phyloP scores from a whole-genome alignment of 2,797 vertebrate genomes.

The Cheirogaleus major region DNA sequence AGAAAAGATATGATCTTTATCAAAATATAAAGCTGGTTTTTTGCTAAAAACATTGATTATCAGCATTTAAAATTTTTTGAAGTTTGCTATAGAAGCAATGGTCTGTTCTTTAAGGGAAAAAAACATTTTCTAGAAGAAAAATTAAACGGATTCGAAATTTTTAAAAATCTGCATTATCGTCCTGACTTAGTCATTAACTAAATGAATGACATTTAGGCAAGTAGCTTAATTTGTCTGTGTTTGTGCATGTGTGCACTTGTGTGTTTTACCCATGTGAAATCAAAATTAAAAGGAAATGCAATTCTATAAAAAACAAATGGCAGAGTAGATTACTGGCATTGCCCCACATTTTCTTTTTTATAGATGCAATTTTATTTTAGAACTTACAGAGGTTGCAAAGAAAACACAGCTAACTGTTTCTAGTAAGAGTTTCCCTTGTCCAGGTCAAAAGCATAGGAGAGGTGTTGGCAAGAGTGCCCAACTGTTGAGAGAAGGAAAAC shows the following conservation, averaged over 20 bases:
- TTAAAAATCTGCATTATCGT: constrained; percentile 38
- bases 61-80: background rate
- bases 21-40: constrained; percentile 28
- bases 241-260: background rate
- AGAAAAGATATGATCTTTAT: background rate
- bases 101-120: background rate
- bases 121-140: background rate
- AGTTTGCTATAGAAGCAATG: constrained; percentile 7
- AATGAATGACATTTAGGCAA: constrained; percentile 39
- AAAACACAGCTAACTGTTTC: constrained; percentile 18
- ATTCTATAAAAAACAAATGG: background rate
- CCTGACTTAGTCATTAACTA: constrained; percentile 16
- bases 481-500: background rate
- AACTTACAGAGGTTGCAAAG: constrained; percentile 32
- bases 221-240: constrained; percentile 29
- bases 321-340: constrained; percentile 28
- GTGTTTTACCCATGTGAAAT: background rate
- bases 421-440: constrained; percentile 45
- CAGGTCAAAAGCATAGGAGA: constrained; percentile 19
- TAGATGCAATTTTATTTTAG: constrained; percentile 36
- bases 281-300: constrained; percentile 44
- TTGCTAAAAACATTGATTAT: constrained; percentile 24
- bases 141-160: constrained; percentile 34
- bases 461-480: constrained; percentile 1
- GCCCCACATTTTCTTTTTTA: background rate